Conservation (phyloP, 2,797 vertebrate species). For the Urocyon cinereoargenteus region DNA sequence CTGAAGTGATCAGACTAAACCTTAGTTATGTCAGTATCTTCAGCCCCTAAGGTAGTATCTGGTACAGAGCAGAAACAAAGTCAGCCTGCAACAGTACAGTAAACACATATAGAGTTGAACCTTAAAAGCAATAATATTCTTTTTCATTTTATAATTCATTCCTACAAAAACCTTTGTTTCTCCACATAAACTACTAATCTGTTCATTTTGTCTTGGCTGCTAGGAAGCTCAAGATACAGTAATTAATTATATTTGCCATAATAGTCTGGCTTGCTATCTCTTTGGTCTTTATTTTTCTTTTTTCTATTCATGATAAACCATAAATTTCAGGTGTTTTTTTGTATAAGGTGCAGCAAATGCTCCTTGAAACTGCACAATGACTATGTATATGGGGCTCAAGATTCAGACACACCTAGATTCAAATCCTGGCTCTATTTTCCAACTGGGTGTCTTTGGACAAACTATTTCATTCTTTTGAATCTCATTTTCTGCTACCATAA, state of each 20-base stretch:
- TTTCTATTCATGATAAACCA: neutral
- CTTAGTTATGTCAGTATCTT: conserved; percentile 30
- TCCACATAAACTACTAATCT: neutral
- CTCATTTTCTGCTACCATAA: neutral
- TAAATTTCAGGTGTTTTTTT: neutral
- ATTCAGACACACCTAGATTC: neutral
- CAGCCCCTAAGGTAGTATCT: neutral
- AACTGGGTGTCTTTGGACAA: neutral
- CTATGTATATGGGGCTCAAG: neutral
- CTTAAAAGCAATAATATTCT: neutral
- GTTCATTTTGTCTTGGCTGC: neutral
- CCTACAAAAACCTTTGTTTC: neutral
- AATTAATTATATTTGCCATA: neutral
- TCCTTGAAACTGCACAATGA: neutral
- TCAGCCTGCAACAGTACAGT: neutral
- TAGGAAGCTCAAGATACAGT: neutral
- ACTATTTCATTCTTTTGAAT: neutral
- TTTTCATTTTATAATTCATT: conserved; percentile 27
- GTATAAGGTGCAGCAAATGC: neutral
- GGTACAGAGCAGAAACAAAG: conserved; percentile 32
- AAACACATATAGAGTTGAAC: neutral
- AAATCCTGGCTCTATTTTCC: neutral
- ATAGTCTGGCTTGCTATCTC: neutral
- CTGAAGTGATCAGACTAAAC: neutral
- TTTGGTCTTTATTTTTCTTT: neutral